Conservation (phyloP, 2,113 vertebrate genomes). For the Acinonyx jubatus region DNA sequence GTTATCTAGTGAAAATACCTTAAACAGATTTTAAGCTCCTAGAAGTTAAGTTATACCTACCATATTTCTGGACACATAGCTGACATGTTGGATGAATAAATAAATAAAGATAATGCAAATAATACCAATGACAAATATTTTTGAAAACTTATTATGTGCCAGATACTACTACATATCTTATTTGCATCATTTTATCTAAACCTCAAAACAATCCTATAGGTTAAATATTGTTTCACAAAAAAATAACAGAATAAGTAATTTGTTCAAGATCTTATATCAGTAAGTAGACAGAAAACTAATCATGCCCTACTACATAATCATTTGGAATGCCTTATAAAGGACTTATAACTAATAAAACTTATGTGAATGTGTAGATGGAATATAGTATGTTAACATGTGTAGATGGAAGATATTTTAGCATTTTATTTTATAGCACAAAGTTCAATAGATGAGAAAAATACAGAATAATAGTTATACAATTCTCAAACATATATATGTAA, state of each 20-base stretch:
- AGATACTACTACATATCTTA: not conserved
- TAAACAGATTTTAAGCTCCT: slow-evolving; percentile 24
- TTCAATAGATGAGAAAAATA: not conserved
- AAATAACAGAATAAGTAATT: not conserved
- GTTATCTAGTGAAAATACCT: not conserved
- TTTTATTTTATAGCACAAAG: not conserved
- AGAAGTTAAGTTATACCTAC: not conserved
- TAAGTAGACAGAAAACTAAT: not conserved
- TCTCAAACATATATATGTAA: not conserved
- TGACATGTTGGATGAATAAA: not conserved
- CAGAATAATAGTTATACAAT: not conserved
- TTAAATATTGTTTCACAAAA: not conserved
- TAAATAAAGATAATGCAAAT: not conserved
- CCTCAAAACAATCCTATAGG: not conserved
- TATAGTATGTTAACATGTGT: not conserved
- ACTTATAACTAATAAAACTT: not conserved
- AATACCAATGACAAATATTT: not conserved
- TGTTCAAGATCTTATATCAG: not conserved
- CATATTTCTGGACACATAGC: not conserved
- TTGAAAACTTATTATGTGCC: not conserved
- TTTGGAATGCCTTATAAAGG: not conserved
- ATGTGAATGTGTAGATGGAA: not conserved
- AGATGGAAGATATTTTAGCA: not conserved
- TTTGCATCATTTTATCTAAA: not conserved
- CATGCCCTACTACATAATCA: not conserved